phyloP scores from a whole-genome alignment of 2,888 invertebrate genomes.

The Thymelicus acteon region DNA sequence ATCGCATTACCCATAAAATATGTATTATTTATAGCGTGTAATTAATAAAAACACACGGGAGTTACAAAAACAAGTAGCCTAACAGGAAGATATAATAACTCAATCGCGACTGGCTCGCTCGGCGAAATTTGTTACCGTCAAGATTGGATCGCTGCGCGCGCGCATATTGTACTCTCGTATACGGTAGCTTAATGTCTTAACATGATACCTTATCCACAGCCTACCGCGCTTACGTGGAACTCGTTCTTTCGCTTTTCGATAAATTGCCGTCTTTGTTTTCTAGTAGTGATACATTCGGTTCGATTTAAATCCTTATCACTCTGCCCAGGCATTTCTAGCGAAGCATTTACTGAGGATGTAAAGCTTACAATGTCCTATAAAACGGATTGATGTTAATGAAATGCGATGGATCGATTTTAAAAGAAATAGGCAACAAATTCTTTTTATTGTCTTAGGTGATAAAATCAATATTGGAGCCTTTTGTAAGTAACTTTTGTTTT shows the following conservation, averaged over 20 bases:
- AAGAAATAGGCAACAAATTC: background rate
- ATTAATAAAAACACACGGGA: conserved; percentile 83
- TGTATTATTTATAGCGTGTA: conserved; percentile 82
- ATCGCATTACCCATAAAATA: conserved; percentile 83
- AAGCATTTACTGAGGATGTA: conserved; percentile 27
- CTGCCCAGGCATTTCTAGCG: conserved; percentile 42
- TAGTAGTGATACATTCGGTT: conserved; percentile 32
- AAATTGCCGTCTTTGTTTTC: conserved; percentile 37
- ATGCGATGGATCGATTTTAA: background rate
- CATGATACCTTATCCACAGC: conserved; percentile 65
- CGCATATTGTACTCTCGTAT: conserved; percentile 64
- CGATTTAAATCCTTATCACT: conserved; percentile 45
- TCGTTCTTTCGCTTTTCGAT: conserved; percentile 44
- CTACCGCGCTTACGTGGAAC: conserved; percentile 66
- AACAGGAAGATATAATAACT: conserved; percentile 85
- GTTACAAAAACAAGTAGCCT: conserved; percentile 82
- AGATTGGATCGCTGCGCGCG: conserved; percentile 75
- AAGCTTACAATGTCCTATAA: conserved; percentile 1
- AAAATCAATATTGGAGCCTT: background rate
- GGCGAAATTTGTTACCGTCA: conserved; percentile 80
- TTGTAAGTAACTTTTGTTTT: background rate
- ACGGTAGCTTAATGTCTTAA: conserved; percentile 78
- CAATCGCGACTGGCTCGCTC: conserved; percentile 76
- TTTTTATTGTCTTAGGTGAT: background rate
- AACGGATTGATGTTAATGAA: conserved; percentile 3